phyloP scores from a whole-genome alignment of 2,888 invertebrate species.

The Cataglyphis rosenhaueri region DNA sequence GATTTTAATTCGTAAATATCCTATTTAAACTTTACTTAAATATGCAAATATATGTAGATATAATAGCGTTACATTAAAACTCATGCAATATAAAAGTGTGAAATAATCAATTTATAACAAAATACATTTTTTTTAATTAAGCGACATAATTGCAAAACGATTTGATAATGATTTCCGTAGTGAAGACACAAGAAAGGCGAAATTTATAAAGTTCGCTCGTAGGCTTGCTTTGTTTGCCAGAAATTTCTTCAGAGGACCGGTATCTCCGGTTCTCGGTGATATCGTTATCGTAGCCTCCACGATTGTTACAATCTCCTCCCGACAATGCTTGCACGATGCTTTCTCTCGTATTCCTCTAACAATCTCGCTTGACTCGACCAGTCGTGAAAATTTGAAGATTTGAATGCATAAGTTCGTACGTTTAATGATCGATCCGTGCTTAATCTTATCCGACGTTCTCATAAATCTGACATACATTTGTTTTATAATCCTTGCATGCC shows the following conservation, averaged over 20 bases:
- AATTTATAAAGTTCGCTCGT: not conserved
- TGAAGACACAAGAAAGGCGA: not conserved
- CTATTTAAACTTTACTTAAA: not conserved
- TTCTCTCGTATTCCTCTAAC: constrained; percentile 20
- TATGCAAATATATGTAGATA: not conserved
- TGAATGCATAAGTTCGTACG: not conserved
- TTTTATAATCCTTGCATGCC: constrained; percentile 38
- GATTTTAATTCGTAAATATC: not conserved
- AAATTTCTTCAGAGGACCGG: constrained; percentile 34
- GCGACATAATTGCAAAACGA: constrained; percentile 15
- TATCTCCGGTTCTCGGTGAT: constrained; percentile 56
- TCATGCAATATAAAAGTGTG: not conserved
- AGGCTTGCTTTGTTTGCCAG: constrained; percentile 6
- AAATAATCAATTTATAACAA: not conserved
- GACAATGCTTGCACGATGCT: constrained; percentile 19
- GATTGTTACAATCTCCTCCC: constrained; percentile 29
- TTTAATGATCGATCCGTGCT: constrained; percentile 40
- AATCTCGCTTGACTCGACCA: not conserved
- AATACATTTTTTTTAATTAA: constrained; percentile 13
- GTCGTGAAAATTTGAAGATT: constrained; percentile 19
- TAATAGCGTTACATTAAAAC: not conserved
- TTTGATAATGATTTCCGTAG: not conserved
- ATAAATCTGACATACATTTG: constrained; percentile 23
- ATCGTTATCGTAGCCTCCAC: constrained; percentile 65
- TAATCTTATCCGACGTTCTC: constrained; percentile 22